phyloP scores from a whole-genome alignment of 2,888 invertebrate genomes.

The Dione vanillae region DNA sequence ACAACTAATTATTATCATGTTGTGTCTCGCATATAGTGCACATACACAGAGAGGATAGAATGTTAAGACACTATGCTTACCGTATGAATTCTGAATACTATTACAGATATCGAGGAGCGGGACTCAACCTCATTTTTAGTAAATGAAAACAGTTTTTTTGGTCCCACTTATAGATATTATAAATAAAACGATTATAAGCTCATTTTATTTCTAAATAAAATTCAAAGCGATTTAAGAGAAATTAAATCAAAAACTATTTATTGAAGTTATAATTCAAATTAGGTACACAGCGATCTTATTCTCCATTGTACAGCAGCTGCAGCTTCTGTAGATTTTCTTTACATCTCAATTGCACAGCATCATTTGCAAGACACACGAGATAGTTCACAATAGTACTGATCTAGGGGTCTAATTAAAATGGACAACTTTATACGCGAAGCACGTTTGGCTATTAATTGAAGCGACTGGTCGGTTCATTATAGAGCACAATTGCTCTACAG shows the following conservation, averaged over 20 bases:
- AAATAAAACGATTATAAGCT: too few species aligned
- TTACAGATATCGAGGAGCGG: too few species aligned
- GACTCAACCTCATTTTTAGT: too few species aligned
- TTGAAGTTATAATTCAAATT: background rate
- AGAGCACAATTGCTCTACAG: constrained; percentile 65
- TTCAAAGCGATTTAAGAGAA: background rate
- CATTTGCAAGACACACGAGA: constrained; percentile 29
- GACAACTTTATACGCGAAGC: constrained; percentile 62
- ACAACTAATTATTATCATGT: too few species aligned
- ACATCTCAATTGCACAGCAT: constrained; percentile 20
- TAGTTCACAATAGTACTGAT: constrained; percentile 27
- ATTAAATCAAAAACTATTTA: background rate
- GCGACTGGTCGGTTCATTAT: constrained; percentile 69
- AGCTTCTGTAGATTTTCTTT: constrained; percentile 14
- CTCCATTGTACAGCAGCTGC: constrained; percentile 1
- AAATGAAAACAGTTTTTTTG: too few species aligned
- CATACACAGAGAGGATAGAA: too few species aligned
- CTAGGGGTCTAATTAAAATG: constrained; percentile 55
- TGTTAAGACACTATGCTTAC: too few species aligned
- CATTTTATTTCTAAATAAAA: background rate
- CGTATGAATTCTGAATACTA: too few species aligned
- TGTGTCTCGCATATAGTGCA: too few species aligned
- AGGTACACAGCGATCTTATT: background rate
- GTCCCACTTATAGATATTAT: too few species aligned
- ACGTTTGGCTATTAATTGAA: constrained; percentile 77